These are phyloP conservation scores for Notospermus geniculatus DNA, from an alignment of 1,140 invertebrate species.

Conservation along the genomic window DNA sequence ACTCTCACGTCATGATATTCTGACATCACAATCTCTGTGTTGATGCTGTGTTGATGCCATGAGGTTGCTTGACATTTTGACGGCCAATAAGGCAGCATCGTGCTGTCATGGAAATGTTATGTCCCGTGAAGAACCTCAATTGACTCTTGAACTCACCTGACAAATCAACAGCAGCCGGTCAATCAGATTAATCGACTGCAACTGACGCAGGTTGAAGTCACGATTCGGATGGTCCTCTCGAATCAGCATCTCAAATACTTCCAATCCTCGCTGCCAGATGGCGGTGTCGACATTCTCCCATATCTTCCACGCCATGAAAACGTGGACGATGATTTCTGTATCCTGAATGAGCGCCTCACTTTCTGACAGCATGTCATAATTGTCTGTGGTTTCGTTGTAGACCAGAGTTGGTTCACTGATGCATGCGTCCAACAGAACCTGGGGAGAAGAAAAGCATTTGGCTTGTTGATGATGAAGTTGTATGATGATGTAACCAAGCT, in stretches of 20 bases:
- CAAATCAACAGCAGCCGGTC: constrained; percentile 66
- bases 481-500: too few species aligned
- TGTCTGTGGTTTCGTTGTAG: constrained; percentile 19
- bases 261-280: constrained; percentile 30
- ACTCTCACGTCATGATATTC: too few species aligned
- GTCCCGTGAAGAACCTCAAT: too few species aligned
- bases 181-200: constrained; percentile 64
- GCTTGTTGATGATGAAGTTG: too few species aligned
- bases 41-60: too few species aligned
- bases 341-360: constrained; percentile 41
- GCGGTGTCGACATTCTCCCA: constrained; percentile 55
- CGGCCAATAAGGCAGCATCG: too few species aligned
- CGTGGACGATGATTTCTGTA: constrained; percentile 39
- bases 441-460: constrained; percentile 11
- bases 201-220: constrained; percentile 68
- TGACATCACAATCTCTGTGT: too few species aligned
- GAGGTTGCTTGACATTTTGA: too few species aligned
- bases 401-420: constrained; percentile 41
- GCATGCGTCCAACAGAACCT: constrained; percentile 47
- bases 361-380: constrained; percentile 26
- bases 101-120: too few species aligned
- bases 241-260: constrained; percentile 59
- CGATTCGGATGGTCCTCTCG: constrained; percentile 65
- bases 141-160: constrained; percentile 68
- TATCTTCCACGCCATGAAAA: constrained; percentile 63